These are phyloP conservation scores for Elephantulus edwardii DNA, from an alignment of 2,113 vertebrate species.

Conservation along the genomic window DNA sequence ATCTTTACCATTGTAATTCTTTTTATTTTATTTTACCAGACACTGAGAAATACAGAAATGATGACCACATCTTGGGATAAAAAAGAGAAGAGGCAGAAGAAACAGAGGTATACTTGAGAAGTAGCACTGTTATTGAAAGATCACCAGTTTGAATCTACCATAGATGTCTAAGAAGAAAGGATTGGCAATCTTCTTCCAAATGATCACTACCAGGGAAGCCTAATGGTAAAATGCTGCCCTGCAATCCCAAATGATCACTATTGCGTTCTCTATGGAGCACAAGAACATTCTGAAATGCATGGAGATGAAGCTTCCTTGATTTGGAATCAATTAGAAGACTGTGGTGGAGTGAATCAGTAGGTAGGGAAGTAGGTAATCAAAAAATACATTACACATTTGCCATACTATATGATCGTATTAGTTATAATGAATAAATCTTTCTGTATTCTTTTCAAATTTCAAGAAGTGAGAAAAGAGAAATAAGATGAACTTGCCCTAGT, in stretches of 20 bases:
- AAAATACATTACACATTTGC: background rate
- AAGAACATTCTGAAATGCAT: background rate
- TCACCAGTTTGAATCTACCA: background rate
- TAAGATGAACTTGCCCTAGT: background rate
- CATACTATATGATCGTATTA: background rate
- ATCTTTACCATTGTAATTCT: background rate
- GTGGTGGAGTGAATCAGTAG: too few species aligned
- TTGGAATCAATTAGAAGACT: background rate
- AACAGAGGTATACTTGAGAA: too few species aligned
- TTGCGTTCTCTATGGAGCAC: too few species aligned
- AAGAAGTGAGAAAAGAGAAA: background rate
- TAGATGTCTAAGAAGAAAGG: background rate
- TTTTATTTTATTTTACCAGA: background rate
- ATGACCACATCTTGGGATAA: background rate
- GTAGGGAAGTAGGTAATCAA: background rate
- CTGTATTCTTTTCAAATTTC: background rate
- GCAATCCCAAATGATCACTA: too few species aligned
- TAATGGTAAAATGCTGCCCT: too few species aligned
- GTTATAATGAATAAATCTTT: background rate
- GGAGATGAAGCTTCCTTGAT: background rate
- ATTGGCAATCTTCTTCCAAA: background rate
- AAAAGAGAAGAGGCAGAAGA: background rate
- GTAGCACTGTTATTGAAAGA: background rate
- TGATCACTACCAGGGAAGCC: background rate
- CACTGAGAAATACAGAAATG: background rate